Evolutionary conservation across 1,140 invertebrate species (phyloP).

Genomic region (Plectrocnemia conspersa): DNA sequence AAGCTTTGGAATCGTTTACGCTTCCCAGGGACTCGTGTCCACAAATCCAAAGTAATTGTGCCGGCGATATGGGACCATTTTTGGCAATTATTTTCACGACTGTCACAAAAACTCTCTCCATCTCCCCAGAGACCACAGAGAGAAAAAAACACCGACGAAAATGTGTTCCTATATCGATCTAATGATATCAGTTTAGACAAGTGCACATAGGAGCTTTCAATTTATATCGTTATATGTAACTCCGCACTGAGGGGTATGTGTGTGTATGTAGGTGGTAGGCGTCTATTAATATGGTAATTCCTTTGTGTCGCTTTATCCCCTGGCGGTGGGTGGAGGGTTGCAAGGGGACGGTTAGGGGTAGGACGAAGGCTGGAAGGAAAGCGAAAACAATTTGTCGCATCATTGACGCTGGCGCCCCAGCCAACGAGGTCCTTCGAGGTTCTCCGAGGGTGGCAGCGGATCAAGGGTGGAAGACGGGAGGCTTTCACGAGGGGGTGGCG

Average conservation of each 20-base stretch:
- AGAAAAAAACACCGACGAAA: no score
- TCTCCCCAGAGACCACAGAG: slow-evolving; percentile 1
- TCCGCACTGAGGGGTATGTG: slow-evolving; percentile 2
- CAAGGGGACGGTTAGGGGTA: background rate
- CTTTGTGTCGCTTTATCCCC: slow-evolving; percentile 24
- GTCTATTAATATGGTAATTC: slow-evolving; percentile 31
- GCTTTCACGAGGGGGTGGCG: background rate
- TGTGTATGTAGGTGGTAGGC: slow-evolving; percentile 18
- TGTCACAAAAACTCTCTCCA: slow-evolving; percentile 14
- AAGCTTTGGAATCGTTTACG: slow-evolving; percentile 5
- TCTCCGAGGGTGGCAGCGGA: slow-evolving; percentile 2
- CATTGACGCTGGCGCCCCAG: slow-evolving; percentile 28
- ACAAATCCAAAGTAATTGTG: slow-evolving; percentile 19
- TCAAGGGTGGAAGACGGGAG: background rate
- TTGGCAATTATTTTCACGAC: slow-evolving; percentile 21
- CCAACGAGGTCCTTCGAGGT: slow-evolving; percentile 13
- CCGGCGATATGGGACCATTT: slow-evolving; percentile 21
- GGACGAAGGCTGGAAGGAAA: slow-evolving; percentile 21
- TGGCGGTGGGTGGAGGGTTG: background rate
- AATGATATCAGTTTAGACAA: no score
- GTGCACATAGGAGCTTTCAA: no score
- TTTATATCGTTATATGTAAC: no score
- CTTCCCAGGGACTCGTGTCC: background rate
- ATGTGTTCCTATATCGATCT: no score
- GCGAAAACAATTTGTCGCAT: slow-evolving; percentile 35